Evolutionary conservation across 2,797 vertebrate species (phyloP).

Genomic region (Notolepis coatsorum): DNA sequence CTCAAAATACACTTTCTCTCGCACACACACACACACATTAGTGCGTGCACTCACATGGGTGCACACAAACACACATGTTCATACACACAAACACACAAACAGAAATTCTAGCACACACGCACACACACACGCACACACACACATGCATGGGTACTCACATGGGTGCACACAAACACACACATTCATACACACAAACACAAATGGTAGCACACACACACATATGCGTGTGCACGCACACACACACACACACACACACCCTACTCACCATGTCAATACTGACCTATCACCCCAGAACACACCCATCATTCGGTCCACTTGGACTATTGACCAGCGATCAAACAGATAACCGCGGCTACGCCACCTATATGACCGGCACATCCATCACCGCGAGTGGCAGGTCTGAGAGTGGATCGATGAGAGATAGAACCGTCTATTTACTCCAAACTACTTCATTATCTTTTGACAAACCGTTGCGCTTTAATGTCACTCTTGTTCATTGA

Average conservation of each 20-base stretch:
- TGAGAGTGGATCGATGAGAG: neutral
- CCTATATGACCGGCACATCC: slow-evolving; percentile 16
- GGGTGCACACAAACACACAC: slow-evolving; percentile 12
- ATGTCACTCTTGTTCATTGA: neutral
- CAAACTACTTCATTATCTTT: neutral
- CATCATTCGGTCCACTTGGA: slow-evolving; percentile 9
- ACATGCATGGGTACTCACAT: too few species aligned
- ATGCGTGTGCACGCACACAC: too few species aligned
- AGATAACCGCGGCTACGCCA: slow-evolving; percentile 3
- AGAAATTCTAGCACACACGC: slow-evolving; percentile 5
- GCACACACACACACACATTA: neutral
- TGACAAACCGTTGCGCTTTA: neutral
- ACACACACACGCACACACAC: neutral
- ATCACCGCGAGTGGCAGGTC: slow-evolving; percentile 7
- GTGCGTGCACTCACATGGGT: neutral
- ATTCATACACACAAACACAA: slow-evolving; percentile 1
- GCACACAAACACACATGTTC: neutral
- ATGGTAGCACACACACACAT: too few species aligned
- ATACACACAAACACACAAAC: neutral
- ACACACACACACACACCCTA: neutral
- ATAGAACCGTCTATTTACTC: neutral
- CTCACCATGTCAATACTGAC: slow-evolving; percentile 30
- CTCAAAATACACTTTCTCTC: neutral
- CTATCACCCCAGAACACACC: slow-evolving; percentile 18
- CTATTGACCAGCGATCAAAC: slow-evolving; percentile 30